A percentile compares a stretch with the other conserved stretches of the same genome.
Evolutionary conservation across 2,113 vertebrate genomes (phyloP).

Genomic region (Scomber japonicus): DNA sequence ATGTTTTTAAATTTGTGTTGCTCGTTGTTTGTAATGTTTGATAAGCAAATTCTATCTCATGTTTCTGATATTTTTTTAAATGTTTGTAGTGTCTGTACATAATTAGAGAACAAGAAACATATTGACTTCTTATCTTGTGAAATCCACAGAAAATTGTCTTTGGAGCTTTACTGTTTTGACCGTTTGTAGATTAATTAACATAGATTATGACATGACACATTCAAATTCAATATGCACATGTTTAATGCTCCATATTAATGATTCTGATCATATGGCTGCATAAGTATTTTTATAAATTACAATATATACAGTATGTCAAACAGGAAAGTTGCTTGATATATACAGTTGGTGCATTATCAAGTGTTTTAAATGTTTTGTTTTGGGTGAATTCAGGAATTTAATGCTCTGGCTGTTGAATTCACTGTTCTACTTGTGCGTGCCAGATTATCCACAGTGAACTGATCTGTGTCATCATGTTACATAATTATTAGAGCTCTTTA

Average conservation of each 20-base stretch:
- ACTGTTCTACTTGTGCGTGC: conserved; percentile 14
- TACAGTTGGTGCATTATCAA: neutral
- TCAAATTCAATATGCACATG: too few relatives aligned
- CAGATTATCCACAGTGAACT: conserved; percentile 46
- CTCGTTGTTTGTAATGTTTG: too few relatives aligned
- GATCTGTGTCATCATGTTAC: conserved; percentile 58
- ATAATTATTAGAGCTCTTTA: conserved; percentile 43
- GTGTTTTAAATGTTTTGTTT: neutral
- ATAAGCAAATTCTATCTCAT: too few relatives aligned
- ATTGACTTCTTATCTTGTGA: neutral
- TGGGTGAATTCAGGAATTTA: neutral
- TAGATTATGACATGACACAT: neutral
- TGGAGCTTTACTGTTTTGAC: neutral
- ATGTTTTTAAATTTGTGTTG: too few relatives aligned
- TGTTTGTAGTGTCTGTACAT: too few relatives aligned
- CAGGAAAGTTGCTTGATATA: neutral
- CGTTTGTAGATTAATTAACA: conserved; percentile 2
- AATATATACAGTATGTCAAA: conserved; percentile 17
- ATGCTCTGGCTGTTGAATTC: neutral
- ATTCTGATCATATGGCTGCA: neutral
- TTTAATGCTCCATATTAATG: too few relatives aligned
- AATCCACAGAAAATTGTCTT: conserved; percentile 12
- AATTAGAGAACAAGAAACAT: neutral
- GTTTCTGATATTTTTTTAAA: too few relatives aligned
- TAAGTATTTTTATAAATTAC: conserved; percentile 14